These are phyloP conservation scores for Anodontia alba DNA, from an alignment of 2,888 invertebrate species.

Conservation along the genomic window DNA sequence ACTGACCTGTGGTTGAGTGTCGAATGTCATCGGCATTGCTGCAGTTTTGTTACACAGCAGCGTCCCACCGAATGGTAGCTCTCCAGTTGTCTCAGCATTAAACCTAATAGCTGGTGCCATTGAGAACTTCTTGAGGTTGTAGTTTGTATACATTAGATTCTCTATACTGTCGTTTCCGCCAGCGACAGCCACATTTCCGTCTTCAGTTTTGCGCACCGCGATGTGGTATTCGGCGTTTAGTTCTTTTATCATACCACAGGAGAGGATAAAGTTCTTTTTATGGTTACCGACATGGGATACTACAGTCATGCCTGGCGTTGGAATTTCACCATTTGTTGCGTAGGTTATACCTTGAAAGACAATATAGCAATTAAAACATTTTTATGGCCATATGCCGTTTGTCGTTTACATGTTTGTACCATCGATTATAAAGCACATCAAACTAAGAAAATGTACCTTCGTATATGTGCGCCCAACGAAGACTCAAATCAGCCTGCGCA, in stretches of 20 bases:
- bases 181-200: not conserved
- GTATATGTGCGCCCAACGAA: too few species aligned
- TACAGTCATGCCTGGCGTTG: conserved; percentile 27
- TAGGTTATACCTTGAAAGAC: conserved; percentile 23
- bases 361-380: too few species aligned
- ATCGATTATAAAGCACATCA: too few species aligned
- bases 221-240: not conserved
- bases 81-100: not conserved
- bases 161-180: not conserved
- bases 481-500: too few species aligned
- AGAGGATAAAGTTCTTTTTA: not conserved
- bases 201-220: not conserved
- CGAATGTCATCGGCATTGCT: conserved; percentile 21
- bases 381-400: too few species aligned
- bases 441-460: too few species aligned
- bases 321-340: conserved; percentile 22
- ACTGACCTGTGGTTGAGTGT: not conserved
- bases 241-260: not conserved
- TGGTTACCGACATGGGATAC: conserved; percentile 18
- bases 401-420: too few species aligned
- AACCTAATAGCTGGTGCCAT: not conserved
- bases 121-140: not conserved
- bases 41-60: conserved; percentile 15
- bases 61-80: not conserved
- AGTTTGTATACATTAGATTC: not conserved